Evolutionary conservation across 2,888 invertebrate genomes (phyloP).

Genomic region (Lordiphosa andalusiaca): DNA sequence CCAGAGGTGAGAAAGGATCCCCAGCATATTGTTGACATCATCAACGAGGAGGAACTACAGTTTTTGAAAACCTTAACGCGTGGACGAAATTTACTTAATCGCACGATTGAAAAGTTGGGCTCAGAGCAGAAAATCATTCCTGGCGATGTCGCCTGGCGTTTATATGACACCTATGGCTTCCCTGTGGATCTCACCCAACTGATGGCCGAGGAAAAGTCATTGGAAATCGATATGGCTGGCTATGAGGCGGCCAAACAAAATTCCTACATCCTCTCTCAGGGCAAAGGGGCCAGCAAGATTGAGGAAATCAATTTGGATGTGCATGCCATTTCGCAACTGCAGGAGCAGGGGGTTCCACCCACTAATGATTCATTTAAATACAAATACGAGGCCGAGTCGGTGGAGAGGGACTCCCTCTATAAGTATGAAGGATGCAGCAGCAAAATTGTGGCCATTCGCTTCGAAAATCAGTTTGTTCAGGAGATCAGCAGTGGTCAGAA

Average conservation of each 20-base stretch:
- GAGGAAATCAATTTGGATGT: slow-evolving; percentile 95
- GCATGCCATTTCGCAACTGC: slow-evolving; percentile 95
- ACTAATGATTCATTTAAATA: slow-evolving; percentile 97
- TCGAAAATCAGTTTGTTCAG: slow-evolving; percentile 91
- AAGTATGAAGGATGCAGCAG: slow-evolving; percentile 87
- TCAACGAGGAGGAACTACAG: slow-evolving; percentile 98
- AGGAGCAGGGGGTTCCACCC: slow-evolving; percentile 86
- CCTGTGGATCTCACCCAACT: slow-evolving; percentile 98
- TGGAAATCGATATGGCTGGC: slow-evolving; percentile 91
- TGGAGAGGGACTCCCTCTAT: slow-evolving; percentile 87
- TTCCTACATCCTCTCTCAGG: slow-evolving; percentile 94
- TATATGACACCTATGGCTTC: slow-evolving; percentile 99
- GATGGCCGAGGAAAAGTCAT: slow-evolving; percentile 97
- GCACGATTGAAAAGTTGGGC: slow-evolving; percentile 92
- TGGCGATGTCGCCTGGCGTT: slow-evolving; percentile 98
- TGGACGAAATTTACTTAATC: slow-evolving; percentile 93
- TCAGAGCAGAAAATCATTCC: slow-evolving; percentile 87
- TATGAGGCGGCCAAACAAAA: slow-evolving; percentile 96
- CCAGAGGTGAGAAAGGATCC: slow-evolving; percentile 94
- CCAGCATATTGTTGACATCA: slow-evolving; percentile 93
- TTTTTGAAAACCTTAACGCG: slow-evolving; percentile 97
- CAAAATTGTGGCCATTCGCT: slow-evolving; percentile 90
- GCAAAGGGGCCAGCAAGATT: slow-evolving; percentile 88
- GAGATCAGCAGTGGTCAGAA: slow-evolving; percentile 91
- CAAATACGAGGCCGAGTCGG: slow-evolving; percentile 86